Percentiles rank a stretch among this genome's conserved stretches.
These are phyloP conservation scores for Scaptomyza reducta DNA, from an alignment of 2,888 invertebrate genomes.

Conservation along the genomic window DNA sequence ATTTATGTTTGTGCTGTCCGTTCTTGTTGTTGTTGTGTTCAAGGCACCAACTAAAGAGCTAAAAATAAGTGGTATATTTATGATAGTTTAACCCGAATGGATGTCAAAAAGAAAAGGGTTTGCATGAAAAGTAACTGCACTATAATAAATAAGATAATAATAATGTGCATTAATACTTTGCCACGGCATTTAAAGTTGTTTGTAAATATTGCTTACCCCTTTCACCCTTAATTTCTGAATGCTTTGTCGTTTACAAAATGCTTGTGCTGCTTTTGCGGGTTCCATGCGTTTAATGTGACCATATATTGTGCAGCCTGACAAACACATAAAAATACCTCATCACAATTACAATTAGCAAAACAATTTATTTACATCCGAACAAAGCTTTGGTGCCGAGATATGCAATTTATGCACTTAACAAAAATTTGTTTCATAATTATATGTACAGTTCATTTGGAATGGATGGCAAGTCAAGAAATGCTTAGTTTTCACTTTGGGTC, in stretches of 20 bases:
- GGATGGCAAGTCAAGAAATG: not conserved
- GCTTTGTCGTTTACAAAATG: not conserved
- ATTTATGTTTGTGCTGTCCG: no score
- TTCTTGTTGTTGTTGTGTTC: conserved; percentile 16
- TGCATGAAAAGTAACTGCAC: not conserved
- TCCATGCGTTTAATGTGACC: conserved; percentile 44
- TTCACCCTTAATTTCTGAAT: not conserved
- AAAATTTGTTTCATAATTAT: not conserved
- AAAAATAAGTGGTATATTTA: conserved; percentile 60
- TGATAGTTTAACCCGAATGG: conserved; percentile 33
- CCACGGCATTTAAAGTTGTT: no score
- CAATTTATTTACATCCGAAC: conserved; percentile 1
- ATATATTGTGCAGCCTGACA: not conserved
- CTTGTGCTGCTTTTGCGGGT: conserved; percentile 17
- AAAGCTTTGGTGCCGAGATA: conserved; percentile 2
- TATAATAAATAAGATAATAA: not conserved
- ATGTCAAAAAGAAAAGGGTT: not conserved
- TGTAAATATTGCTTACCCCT: not conserved
- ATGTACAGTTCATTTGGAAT: conserved; percentile 17
- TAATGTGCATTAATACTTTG: not conserved
- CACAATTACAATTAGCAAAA: not conserved
- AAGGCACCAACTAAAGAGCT: conserved; percentile 60
- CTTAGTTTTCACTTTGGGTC: not conserved
- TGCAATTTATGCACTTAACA: conserved; percentile 1
- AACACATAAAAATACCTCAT: conserved; percentile 13